phyloP scores from a whole-genome alignment of 2,888 invertebrate species.

The Deilephila elpenor region DNA sequence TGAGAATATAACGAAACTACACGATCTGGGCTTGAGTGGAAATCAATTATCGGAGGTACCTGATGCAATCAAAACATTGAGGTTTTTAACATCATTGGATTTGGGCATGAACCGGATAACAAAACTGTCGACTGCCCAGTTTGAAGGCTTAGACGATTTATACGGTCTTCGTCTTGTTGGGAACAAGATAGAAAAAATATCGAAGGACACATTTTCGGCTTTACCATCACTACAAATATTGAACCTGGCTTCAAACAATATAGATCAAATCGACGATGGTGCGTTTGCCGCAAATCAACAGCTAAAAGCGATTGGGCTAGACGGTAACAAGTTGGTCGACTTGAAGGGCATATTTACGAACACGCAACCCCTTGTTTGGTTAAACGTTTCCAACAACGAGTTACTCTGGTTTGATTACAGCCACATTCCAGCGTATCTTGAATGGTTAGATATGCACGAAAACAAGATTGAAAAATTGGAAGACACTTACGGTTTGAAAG shows the following conservation, averaged over 20 bases:
- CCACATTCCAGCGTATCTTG: constrained; percentile 89
- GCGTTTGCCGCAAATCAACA: constrained; percentile 90
- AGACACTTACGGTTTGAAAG: constrained; percentile 88
- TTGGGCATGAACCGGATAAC: constrained; percentile 92
- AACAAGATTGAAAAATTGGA: constrained; percentile 91
- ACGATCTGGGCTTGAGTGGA: constrained; percentile 90
- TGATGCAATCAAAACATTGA: constrained; percentile 87
- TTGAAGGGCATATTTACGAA: constrained; percentile 91
- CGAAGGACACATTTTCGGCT: constrained; percentile 89
- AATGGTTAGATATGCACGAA: constrained; percentile 92
- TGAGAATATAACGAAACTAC: constrained; percentile 90
- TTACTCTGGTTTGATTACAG: constrained; percentile 92
- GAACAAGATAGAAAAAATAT: constrained; percentile 91
- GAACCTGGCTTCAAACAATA: constrained; percentile 92
- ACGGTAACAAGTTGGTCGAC: constrained; percentile 91
- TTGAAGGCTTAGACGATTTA: constrained; percentile 89
- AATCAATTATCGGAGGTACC: constrained; percentile 89
- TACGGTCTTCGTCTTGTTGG: constrained; percentile 91
- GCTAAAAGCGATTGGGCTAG: constrained; percentile 90
- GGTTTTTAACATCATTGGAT: constrained; percentile 90
- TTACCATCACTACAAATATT: constrained; percentile 90
- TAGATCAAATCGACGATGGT: constrained; percentile 90
- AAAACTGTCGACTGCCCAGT: constrained; percentile 88
- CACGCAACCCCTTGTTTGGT: constrained; percentile 89
- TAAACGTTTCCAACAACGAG: constrained; percentile 92